Percentiles rank a stretch among this genome's conserved stretches.
phyloP scores from a whole-genome alignment of 1,140 invertebrate species.

The Meloidogyne chitwoodi region DNA sequence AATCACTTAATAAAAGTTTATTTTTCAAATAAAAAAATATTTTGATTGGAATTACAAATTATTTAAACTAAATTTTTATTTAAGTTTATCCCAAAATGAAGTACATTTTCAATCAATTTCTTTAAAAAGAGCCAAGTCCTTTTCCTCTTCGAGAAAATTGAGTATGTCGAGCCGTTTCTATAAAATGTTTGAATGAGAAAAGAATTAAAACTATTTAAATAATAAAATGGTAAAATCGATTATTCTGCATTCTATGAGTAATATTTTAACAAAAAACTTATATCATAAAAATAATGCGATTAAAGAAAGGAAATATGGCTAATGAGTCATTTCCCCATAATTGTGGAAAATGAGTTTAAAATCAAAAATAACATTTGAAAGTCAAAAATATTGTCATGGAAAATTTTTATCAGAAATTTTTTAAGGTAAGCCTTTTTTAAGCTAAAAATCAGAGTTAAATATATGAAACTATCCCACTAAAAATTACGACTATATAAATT shows the following conservation, averaged over 20 bases:
- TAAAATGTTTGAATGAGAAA: background rate
- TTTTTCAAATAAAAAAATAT: background rate
- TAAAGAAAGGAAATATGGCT: too few species aligned
- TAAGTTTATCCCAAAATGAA: background rate
- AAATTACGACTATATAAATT: too few species aligned
- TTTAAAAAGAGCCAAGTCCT: slow-evolving; percentile 10
- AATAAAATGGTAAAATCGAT: background rate
- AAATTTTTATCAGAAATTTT: too few species aligned
- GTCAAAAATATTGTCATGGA: too few species aligned
- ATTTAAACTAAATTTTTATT: background rate
- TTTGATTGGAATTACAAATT: background rate
- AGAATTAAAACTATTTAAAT: background rate
- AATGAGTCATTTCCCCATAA: background rate
- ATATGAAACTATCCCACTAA: too few species aligned
- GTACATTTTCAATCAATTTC: background rate
- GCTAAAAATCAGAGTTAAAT: too few species aligned
- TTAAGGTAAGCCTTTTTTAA: too few species aligned
- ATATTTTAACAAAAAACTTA: background rate
- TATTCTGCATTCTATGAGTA: background rate
- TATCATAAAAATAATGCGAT: too few species aligned
- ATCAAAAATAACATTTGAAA: too few species aligned
- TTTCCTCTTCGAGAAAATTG: slow-evolving; percentile 7
- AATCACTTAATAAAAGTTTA: background rate
- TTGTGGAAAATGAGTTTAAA: too few species aligned
- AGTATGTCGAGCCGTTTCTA: slow-evolving; percentile 11